Conservation (phyloP, 2,888 invertebrate species). For the Hirtodrosophila alboralis region DNA sequence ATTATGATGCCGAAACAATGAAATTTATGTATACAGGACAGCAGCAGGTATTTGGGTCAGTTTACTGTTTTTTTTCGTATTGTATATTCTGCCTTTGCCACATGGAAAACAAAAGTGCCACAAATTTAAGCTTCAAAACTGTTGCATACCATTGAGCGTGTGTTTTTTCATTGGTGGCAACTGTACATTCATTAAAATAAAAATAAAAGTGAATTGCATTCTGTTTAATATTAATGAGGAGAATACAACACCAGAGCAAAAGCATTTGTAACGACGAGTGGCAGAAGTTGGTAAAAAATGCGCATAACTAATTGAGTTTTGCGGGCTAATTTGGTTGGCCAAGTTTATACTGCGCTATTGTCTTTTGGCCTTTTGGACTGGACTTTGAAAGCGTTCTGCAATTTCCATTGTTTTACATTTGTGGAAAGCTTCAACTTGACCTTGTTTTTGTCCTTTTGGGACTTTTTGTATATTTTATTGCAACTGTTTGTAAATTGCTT, state of each 20-base stretch:
- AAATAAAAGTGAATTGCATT: slow-evolving; percentile 39
- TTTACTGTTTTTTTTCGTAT: slow-evolving; percentile 26
- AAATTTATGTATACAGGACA: slow-evolving; percentile 42
- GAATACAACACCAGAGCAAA: background rate
- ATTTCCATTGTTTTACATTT: slow-evolving; percentile 15
- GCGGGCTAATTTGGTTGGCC: slow-evolving; percentile 44
- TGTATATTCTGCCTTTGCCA: slow-evolving; percentile 12
- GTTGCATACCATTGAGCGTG: slow-evolving; percentile 49
- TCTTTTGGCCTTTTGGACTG: slow-evolving; percentile 15
- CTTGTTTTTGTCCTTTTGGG: no score
- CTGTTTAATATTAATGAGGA: slow-evolving; percentile 54
- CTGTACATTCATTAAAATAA: slow-evolving; percentile 39
- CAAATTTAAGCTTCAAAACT: slow-evolving; percentile 56
- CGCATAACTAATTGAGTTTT: slow-evolving; percentile 52
- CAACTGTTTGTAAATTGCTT: no score
- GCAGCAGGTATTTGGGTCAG: slow-evolving; percentile 68
- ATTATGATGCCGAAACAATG: slow-evolving; percentile 56
- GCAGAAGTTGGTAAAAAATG: slow-evolving; percentile 33
- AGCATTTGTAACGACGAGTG: slow-evolving; percentile 12
- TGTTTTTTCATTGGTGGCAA: slow-evolving; percentile 1
- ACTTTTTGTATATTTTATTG: no score
- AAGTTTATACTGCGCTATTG: slow-evolving; percentile 37
- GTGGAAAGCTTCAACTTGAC: slow-evolving; percentile 15
- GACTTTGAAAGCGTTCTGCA: background rate
- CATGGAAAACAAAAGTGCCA: slow-evolving; percentile 69